Evolutionary conservation across 1,140 invertebrate species (phyloP), one percentile per base, ranked within the genome.

Genomic region (Sarcophaga bullata): DNA sequence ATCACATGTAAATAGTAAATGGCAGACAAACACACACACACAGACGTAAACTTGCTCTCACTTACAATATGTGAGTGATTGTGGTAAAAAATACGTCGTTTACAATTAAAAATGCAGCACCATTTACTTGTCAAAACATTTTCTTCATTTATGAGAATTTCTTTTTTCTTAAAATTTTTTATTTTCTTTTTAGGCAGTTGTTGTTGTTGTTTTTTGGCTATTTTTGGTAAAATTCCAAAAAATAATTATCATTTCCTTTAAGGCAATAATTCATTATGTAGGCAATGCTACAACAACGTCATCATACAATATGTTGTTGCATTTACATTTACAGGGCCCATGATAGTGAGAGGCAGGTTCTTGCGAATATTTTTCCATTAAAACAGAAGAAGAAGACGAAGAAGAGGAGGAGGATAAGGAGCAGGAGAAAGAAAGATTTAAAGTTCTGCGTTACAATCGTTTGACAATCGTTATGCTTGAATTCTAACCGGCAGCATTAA

Each of bases 141-240:
- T 68, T 68, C 25, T 37, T 37, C 25, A 68, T 85, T 86, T 85
- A 88, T 89, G 88, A 87, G 86, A 85, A 37, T 37, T 37, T 37
- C 25, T 37, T 37, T 37, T n/a, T n/a, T n/a, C n/a, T n/a, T 37
- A 37, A 37, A 37, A 37, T 37, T 37, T 37, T 37, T 37, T 37
- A n/a, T n/a, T n/a, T n/a, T n/a, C n/a, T n/a, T n/a, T n/a, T n/a
- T n/a, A n/a, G n/a, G n/a, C n/a, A n/a, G n/a, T n/a, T n/a, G n/a
- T n/a, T n/a, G n/a, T n/a, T n/a, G n/a, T n/a, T n/a, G n/a, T n/a
- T 37, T 88, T 89, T 84, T 83, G 84, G 84, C 87, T 89, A 89
- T 89, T 89, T 89, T 87, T 84, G 87, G 86, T 86, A 84, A 84
- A 87, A 86, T 89, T 89, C 88, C 88, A 86, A 89, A 89, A 85